Evolutionary conservation across 1,140 invertebrate species (phyloP).

Genomic region (Phymorhynchus buccinoides): DNA sequence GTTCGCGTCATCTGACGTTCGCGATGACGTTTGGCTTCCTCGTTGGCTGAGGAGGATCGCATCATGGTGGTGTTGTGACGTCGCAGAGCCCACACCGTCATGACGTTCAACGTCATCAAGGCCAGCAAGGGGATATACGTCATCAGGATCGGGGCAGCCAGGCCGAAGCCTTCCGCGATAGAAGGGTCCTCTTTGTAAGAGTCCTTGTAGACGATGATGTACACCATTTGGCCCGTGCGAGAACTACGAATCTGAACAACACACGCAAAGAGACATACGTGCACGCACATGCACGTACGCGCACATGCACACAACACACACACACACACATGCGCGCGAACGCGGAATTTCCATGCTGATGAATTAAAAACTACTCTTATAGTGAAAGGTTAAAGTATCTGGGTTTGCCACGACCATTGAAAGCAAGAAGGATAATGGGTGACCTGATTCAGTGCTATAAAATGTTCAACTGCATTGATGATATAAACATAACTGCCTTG

Average conservation of each 20-base stretch:
- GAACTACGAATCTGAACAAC: slow-evolving; percentile 3
- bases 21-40: not conserved
- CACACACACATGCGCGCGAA: too few relatives aligned
- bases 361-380: too few relatives aligned
- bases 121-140: slow-evolving; percentile 14
- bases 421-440: too few relatives aligned
- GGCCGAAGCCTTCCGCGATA: slow-evolving; percentile 9
- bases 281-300: too few relatives aligned
- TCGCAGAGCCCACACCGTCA: slow-evolving; percentile 19
- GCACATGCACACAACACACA: too few relatives aligned
- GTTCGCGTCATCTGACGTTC: slow-evolving; percentile 18
- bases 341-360: too few relatives aligned
- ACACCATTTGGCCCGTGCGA: not conserved
- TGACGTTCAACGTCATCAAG: not conserved
- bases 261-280: too few relatives aligned
- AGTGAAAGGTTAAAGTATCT: too few relatives aligned
- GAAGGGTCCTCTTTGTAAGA: not conserved
- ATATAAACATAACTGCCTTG: too few relatives aligned
- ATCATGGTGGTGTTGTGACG: slow-evolving; percentile 14
- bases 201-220: not conserved
- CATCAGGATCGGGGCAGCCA: slow-evolving; percentile 12
- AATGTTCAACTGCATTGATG: too few relatives aligned
- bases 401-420: too few relatives aligned
- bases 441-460: too few relatives aligned
- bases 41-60: slow-evolving; percentile 2